Evolutionary conservation across 2,797 vertebrate species (phyloP), one percentile per base, ranked within the genome.

Genomic region (Thaleichthys pacificus): DNA sequence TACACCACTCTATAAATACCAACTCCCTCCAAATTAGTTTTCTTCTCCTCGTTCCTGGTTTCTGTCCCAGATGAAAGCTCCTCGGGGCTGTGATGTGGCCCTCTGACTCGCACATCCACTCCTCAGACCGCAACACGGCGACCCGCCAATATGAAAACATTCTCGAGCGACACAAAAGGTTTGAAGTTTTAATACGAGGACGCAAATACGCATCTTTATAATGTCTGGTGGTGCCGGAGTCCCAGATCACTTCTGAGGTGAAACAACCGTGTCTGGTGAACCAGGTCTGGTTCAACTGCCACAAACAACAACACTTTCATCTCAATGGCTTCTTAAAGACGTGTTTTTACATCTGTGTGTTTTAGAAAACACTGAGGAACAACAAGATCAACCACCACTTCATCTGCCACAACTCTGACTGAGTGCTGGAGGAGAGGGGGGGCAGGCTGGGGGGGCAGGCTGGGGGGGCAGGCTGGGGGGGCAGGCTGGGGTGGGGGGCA

Each of bases 71-170:
- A 91, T 42, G 42, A 92, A 93, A 93, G 92, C 90, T 88, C 93
- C 89, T 85, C 85, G 82, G 84, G 86, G 65, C 82, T 93, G 87
- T 91, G 91, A 94, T 94, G 93, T 94, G 93, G 93, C 88, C 92
- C 89, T 88, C 92, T 92, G 92, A 93, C 93, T 93, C 90, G 85
- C 91, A 89, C 91, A 81, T 90, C 89, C 87, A 88, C 78, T 79
- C 85, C 28, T 11, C 88, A 86, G 91, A 93, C 93, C 93, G 72
- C 93, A 93, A 90, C 90, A 92, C 92, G 86, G 91, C 87, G 89
- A 89, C 88, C 90, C 88, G 87, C 89, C 88, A 93, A 93, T 93
- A 93, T 94, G 93, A 93, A 93, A 93, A 92, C 91, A 89, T 92
- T 92, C 91, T 91, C 89, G 88, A 77, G 71, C 87, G 84, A 82